Evolutionary conservation across 2,113 vertebrate species (phyloP), one percentile per base, ranked within the genome.

Genomic region (Danio rerio): DNA sequence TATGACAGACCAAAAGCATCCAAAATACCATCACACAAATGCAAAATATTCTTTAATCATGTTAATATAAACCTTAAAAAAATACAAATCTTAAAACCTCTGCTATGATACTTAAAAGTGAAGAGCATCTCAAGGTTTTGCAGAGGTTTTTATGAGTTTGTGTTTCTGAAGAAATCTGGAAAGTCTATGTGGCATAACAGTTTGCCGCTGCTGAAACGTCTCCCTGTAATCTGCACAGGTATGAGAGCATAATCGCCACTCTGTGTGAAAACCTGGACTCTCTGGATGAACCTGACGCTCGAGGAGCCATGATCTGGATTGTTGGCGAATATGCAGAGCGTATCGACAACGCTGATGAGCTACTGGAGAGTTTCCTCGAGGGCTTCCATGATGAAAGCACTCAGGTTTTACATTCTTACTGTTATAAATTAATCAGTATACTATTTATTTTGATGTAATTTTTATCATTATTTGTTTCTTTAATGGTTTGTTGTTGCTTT

Each of bases 231-330:
- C 20, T 49, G 13, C 43, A 8, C 86, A 99, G 98, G 90, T 99
- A 99, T 20, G 97, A 99, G 88, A 99, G 98, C 90, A 99, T 99
- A 90, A 99, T 99, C 42, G 98, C 98, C 78, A 99, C 98, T 0
- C 91, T 99, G 12, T 99, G 98, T 40, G 98, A 99, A 90, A 99
- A 99, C 86, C 93, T 99, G 18, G 98, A 99, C 91, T 99, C 98
- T 0, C 91, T 99, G 90, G 98, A 99, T 73, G 98, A 99, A 79
- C 98, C 98, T 0, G 98, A 99, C 1, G 97, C 98, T 10, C 96
- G 98, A 12, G 98, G 97, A 20, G 98, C 98, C 85, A 99, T 99
- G 98, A 99, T 99, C 89, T 99, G 98, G 98, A 99, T 99, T n/a
- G 98, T 99, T 82, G 98, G 98, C 0, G 98, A 99, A 85, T 99